Evolutionary conservation across 2,113 vertebrate genomes (phyloP).

Genomic region (Pampusana beccarii): DNA sequence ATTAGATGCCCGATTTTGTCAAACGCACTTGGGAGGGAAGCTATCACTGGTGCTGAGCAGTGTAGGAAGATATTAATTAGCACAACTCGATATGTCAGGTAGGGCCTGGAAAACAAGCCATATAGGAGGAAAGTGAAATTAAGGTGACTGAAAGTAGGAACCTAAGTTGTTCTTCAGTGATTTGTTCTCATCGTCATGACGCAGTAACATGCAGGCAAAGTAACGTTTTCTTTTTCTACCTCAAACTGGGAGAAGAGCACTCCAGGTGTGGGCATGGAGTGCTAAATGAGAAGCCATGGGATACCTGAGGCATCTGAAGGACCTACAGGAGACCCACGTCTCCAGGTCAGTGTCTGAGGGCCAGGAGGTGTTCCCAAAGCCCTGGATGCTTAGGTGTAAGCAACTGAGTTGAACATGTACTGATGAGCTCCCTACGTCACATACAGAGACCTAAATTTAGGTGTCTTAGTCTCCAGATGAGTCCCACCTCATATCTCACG

Average conservation of each 20-base stretch:
- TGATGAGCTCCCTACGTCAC: background rate
- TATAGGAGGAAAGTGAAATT: background rate
- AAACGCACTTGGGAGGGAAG: background rate
- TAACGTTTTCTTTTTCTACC: background rate
- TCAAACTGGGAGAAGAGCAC: background rate
- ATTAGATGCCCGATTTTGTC: slow-evolving; percentile 8
- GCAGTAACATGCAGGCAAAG: background rate
- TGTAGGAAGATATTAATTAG: background rate
- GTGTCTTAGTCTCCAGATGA: background rate
- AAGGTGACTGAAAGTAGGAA: background rate
- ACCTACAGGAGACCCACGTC: background rate
- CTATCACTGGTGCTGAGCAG: background rate
- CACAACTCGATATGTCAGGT: background rate
- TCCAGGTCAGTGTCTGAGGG: fast-evolving
- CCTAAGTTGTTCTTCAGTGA: background rate
- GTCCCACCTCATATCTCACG: background rate
- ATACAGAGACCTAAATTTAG: background rate
- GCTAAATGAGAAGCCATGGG: background rate
- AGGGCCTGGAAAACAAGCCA: background rate
- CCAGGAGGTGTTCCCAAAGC: background rate
- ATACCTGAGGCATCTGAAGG: background rate
- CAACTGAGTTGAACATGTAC: fast-evolving
- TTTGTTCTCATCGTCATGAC: background rate
- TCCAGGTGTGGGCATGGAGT: background rate
- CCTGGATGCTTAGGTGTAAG: background rate